Evolutionary conservation across 2,113 vertebrate species (phyloP).

Genomic region (Mola mola): DNA sequence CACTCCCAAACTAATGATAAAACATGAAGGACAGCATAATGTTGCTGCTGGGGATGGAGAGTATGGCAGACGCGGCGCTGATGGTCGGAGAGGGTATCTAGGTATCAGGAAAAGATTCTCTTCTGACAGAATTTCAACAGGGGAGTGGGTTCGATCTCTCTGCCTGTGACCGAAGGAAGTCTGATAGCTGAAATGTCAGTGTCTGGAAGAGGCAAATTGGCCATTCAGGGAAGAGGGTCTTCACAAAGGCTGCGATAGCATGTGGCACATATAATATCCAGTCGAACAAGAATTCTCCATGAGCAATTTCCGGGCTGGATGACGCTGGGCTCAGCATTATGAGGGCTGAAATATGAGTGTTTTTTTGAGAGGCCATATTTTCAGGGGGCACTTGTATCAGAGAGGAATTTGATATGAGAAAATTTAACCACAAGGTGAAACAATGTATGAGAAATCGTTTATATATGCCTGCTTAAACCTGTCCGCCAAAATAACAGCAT

Average conservation of each 20-base stretch:
- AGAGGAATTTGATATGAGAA: constrained; percentile 71
- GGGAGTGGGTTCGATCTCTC: constrained; percentile 67
- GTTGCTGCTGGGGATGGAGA: constrained; percentile 70
- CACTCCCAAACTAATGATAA: constrained; percentile 85
- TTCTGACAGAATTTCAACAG: constrained; percentile 76
- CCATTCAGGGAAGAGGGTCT: constrained; percentile 79
- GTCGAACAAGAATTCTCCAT: constrained; percentile 82
- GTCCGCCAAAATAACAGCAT: constrained; percentile 38
- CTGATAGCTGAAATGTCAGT: constrained; percentile 83
- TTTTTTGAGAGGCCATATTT: constrained; percentile 73
- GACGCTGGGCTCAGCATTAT: constrained; percentile 77
- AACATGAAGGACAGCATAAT: constrained; percentile 83
- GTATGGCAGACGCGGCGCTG: constrained; percentile 57
- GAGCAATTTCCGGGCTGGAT: constrained; percentile 83
- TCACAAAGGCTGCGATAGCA: constrained; percentile 81
- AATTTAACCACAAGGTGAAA: constrained; percentile 76
- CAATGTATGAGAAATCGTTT: constrained; percentile 76
- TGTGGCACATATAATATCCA: constrained; percentile 84
- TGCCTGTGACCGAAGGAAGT: constrained; percentile 76
- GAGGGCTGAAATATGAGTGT: constrained; percentile 76
- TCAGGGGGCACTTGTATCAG: constrained; percentile 68
- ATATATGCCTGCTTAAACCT: constrained; percentile 70
- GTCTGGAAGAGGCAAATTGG: constrained; percentile 78
- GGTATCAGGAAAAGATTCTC: constrained; percentile 68
- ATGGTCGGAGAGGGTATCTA: constrained; percentile 66